These are phyloP conservation scores for Gandaritis pyraliata DNA, from an alignment of 2,888 invertebrate genomes.

Conservation along the genomic window DNA sequence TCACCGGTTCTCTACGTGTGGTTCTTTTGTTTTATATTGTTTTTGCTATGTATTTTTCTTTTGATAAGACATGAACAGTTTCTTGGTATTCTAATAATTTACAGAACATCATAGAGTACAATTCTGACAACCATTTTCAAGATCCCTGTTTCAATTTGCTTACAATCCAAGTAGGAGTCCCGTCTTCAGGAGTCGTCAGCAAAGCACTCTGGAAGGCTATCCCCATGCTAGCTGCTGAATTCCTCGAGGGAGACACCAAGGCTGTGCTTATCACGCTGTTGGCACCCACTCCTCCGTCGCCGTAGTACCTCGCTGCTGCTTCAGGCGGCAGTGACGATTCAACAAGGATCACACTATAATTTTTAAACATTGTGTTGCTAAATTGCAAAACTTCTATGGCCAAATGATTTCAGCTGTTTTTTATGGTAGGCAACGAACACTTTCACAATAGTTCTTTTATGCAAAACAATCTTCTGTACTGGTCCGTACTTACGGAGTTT, in stretches of 20 bases:
- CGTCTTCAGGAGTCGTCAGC: constrained; percentile 61
- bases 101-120: neutral
- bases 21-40: too few relatives aligned
- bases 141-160: constrained; percentile 36
- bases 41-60: too few relatives aligned
- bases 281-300: constrained; percentile 63
- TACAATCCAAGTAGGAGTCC: constrained; percentile 67
- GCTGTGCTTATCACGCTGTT: constrained; percentile 66
- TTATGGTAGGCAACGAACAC: too few relatives aligned
- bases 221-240: constrained; percentile 58
- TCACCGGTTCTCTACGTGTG: too few relatives aligned
- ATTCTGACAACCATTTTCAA: neutral
- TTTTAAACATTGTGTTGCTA: neutral
- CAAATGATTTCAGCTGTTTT: too few relatives aligned
- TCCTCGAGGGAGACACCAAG: constrained; percentile 50
- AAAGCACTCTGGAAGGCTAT: constrained; percentile 60
- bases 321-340: constrained; percentile 59
- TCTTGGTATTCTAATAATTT: too few relatives aligned
- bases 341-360: constrained; percentile 64
- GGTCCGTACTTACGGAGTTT: constrained; percentile 63
- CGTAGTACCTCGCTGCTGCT: constrained; percentile 61
- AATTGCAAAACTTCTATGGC: neutral
- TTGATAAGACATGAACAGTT: too few relatives aligned
- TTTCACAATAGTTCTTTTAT: too few relatives aligned
- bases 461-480: too few relatives aligned